Conservation (phyloP, 2,113 vertebrate genomes). For the Pantherophis guttatus region DNA sequence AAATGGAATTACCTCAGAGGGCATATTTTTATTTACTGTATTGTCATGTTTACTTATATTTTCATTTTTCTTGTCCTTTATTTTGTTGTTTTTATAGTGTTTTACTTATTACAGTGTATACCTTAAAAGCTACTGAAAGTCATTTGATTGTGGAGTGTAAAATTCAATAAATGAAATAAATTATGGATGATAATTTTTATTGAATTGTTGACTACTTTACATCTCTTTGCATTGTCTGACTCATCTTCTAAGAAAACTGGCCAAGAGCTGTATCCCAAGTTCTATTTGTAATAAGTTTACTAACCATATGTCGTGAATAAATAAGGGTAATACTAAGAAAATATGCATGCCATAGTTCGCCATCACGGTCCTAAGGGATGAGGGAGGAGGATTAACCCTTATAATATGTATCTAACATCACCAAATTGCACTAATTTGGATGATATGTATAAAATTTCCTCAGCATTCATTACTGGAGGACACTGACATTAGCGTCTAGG, state of each 20-base stretch:
- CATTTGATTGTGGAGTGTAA: background rate
- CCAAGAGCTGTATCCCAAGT: background rate
- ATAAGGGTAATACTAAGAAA: background rate
- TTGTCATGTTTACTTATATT: background rate
- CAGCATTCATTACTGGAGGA: background rate
- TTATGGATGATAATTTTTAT: background rate
- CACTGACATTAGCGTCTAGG: background rate
- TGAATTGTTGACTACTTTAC: background rate
- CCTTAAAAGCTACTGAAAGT: background rate
- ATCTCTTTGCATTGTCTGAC: background rate
- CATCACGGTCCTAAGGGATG: too few relatives aligned
- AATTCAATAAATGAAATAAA: background rate
- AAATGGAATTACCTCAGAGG: background rate
- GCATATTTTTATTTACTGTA: background rate
- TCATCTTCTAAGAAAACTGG: background rate
- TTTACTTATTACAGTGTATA: background rate
- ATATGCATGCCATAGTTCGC: too few relatives aligned
- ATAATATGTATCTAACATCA: background rate
- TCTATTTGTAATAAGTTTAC: background rate
- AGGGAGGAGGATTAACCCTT: background rate
- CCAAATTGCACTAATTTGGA: background rate
- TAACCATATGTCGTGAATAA: constrained; percentile 6
- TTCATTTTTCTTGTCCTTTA: background rate
- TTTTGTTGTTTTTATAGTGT: background rate
- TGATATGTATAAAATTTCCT: background rate